Percentiles rank a stretch among this genome's conserved stretches.
Evolutionary conservation across 2,113 vertebrate genomes (phyloP).

Genomic region (Hepsetus odoe): DNA sequence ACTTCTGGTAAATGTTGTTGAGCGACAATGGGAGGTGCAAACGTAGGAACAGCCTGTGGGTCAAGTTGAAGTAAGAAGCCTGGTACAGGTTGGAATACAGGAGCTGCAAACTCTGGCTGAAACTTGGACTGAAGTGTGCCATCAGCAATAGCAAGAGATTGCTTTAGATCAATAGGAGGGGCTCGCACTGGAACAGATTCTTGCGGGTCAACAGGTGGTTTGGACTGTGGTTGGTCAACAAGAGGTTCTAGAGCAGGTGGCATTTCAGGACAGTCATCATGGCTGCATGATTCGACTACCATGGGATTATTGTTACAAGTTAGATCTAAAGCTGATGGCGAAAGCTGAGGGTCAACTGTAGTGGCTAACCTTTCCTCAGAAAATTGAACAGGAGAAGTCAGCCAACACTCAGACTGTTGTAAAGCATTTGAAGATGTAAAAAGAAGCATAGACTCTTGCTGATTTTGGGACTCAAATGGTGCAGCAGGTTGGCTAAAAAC

Average conservation of each 20-base stretch:
- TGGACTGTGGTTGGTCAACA: conserved; percentile 3
- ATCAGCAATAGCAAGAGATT: not conserved
- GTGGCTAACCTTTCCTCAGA: not conserved
- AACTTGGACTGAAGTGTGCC: not conserved
- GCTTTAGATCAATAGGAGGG: not conserved
- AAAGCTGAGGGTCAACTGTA: not conserved
- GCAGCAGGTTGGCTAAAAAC: not conserved
- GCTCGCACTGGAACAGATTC: conserved; percentile 7
- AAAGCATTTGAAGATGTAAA: not conserved
- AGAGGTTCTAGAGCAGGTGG: not conserved
- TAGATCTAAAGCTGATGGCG: not conserved
- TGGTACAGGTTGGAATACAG: not conserved
- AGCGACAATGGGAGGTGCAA: conserved; percentile 1
- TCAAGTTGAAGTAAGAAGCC: conserved; percentile 26
- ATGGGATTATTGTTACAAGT: not conserved
- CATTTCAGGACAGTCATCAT: not conserved
- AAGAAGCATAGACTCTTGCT: not conserved
- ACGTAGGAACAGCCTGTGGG: conserved; percentile 6
- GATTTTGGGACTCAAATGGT: not conserved
- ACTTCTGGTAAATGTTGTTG: conserved; percentile 24
- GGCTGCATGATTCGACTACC: not conserved
- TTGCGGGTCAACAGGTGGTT: not conserved
- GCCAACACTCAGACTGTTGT: not conserved
- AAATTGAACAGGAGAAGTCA: not conserved
- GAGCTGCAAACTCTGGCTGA: conserved; percentile 1